Percentiles rank a stretch among this genome's conserved stretches.
Conservation (phyloP, 2,888 invertebrate species). For the Galerucella calmariensis region DNA sequence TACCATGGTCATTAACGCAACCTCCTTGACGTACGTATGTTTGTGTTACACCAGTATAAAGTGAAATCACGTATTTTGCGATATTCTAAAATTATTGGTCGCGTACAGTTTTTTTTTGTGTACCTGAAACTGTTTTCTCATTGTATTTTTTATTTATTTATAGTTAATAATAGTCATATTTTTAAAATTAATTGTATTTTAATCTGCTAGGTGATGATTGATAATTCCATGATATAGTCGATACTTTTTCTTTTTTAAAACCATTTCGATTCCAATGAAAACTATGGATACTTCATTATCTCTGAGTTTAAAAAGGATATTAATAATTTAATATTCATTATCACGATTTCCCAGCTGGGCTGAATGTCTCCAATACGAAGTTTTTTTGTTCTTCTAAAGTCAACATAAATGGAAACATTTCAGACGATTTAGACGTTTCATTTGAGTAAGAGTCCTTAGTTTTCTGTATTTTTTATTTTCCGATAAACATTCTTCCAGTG, state of each 20-base stretch:
- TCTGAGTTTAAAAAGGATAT: background rate
- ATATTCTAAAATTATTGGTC: too few species aligned
- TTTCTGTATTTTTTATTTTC: slow-evolving; percentile 15
- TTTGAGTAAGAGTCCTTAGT: slow-evolving; percentile 19
- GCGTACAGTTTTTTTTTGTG: too few species aligned
- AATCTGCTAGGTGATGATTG: background rate
- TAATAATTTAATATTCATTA: slow-evolving; percentile 11
- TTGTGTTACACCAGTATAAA: too few species aligned
- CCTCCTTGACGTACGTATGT: too few species aligned
- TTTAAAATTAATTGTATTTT: background rate
- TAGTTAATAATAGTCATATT: background rate
- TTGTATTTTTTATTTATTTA: too few species aligned
- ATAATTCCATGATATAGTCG: background rate
- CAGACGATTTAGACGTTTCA: slow-evolving; percentile 11
- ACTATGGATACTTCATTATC: slow-evolving; percentile 1
- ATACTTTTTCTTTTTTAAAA: background rate
- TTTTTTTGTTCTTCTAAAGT: slow-evolving; percentile 7
- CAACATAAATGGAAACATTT: slow-evolving; percentile 28
- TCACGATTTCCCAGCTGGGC: background rate
- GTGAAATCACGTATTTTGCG: too few species aligned
- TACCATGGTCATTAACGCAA: too few species aligned
- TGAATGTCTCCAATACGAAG: background rate
- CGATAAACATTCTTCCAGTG: too few species aligned
- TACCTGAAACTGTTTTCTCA: too few species aligned
- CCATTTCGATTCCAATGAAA: background rate